Evolutionary conservation across 2,113 vertebrate species (phyloP), one percentile per base, ranked within the genome.

Genomic region (Thamnaconus septentrionalis): DNA sequence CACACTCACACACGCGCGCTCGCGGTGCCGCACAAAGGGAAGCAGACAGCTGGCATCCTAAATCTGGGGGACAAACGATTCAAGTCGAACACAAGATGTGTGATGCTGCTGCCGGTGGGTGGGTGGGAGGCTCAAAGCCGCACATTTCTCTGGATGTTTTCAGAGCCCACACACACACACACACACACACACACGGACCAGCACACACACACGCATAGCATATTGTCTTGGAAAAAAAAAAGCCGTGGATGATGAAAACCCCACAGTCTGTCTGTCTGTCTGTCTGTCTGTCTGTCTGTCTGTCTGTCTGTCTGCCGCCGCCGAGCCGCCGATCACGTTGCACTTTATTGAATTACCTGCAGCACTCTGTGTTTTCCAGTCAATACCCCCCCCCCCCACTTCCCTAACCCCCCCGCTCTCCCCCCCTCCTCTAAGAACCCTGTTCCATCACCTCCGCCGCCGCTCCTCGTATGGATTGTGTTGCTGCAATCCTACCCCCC

Each of bases 11-110:
- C n/a, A 31, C 18, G 2, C 18, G 18, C 18, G 18, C 18, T 31
- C 2, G 18, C 18, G 18, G 18, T 10, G 40, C 55, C 56, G 61
- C 79, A 86, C 86, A 88, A 87, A 85, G 18, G 79, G 71, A 82
- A 68, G 63, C 66, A 83, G 87, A 87, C 87, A 88, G 87, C 85
- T 88, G 87, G 87, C 79, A 87, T 81, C 79, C 78, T 85, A 79
- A 84, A 85, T 85, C 82, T 75, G 70, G 64, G 18, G 64, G 71
- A 76, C 76, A 79, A 84, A 80, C 72, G 67, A 81, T 85, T 78
- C 59, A 66, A 74, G 53, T 65, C 53, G 7, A 76, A 67, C 68
- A 77, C 69, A 73, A 68, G 82, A 70, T 74, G 56, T 66, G 75
- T 76, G 77, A 74, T 74, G 71, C 61, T 83, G 64, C 7, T 54